These are phyloP conservation scores for Dynastes maya DNA, from an alignment of 2,888 invertebrate species.

Conservation along the genomic window DNA sequence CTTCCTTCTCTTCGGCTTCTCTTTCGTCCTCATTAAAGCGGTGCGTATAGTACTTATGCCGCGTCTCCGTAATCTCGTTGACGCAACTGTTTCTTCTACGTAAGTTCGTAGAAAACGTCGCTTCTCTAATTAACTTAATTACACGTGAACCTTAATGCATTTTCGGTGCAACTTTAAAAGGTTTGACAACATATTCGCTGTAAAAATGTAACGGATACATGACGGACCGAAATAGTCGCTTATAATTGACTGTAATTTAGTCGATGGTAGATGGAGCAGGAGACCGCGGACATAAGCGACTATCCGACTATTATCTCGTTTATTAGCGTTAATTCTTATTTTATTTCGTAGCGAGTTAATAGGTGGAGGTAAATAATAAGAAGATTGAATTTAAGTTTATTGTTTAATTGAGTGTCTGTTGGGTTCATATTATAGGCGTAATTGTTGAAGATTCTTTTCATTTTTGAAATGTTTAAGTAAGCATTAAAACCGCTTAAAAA, in stretches of 20 bases:
- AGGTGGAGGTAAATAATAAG: too few species aligned
- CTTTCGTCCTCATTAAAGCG: constrained; percentile 16
- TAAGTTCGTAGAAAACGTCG: neutral
- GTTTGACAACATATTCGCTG: constrained; percentile 41
- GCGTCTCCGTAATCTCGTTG: constrained; percentile 27
- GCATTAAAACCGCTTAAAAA: too few species aligned
- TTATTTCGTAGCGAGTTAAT: neutral
- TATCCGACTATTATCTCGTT: constrained; percentile 5
- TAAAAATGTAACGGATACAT: constrained; percentile 37
- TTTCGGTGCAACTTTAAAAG: constrained; percentile 44
- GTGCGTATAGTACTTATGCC: constrained; percentile 13
- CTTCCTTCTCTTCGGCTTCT: neutral
- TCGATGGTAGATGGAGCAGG: neutral
- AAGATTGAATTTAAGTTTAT: too few species aligned
- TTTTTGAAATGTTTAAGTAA: too few species aligned
- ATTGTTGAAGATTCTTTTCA: too few species aligned
- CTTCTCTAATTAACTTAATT: constrained; percentile 41
- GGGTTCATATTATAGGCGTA: too few species aligned
- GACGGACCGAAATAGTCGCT: constrained; percentile 16
- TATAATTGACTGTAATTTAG: constrained; percentile 25
- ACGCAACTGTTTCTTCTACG: constrained; percentile 1
- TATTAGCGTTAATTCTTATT: constrained; percentile 16
- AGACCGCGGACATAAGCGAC: neutral
- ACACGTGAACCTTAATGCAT: constrained; percentile 44
- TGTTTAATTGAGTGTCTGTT: too few species aligned